These are phyloP conservation scores for Anguilla japonica DNA, from an alignment of 2,113 vertebrate species.

Conservation along the genomic window DNA sequence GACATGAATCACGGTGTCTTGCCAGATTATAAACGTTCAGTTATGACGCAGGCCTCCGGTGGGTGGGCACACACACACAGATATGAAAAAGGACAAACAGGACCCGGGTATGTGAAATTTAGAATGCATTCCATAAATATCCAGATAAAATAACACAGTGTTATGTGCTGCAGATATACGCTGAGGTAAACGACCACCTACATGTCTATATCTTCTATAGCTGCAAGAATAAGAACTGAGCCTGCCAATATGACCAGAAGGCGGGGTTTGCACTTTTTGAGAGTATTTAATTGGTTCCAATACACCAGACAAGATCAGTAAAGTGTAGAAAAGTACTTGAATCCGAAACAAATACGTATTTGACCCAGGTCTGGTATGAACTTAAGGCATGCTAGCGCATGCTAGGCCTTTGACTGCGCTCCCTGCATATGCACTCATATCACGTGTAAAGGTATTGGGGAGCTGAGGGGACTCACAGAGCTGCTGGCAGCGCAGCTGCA, in stretches of 20 bases:
- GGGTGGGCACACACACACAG: neutral
- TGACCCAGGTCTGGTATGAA: no score
- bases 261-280: no score
- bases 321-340: no score
- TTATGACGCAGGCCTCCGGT: neutral
- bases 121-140: neutral
- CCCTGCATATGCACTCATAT: neutral
- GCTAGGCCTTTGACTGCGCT: neutral
- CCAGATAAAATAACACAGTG: neutral
- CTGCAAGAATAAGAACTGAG: no score
- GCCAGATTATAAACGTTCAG: neutral
- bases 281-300: no score
- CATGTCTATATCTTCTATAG: neutral
- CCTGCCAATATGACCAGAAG: no score
- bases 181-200: neutral
- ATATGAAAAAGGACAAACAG: neutral
- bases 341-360: no score
- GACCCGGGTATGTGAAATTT: neutral
- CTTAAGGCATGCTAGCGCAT: no score
- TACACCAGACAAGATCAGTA: no score
- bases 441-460: neutral
- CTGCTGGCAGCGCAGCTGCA: conserved; percentile 94
- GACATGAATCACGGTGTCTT: neutral
- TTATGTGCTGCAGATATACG: neutral
- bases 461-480: conserved; percentile 73